Conservation (phyloP, 2,888 invertebrate species). For the Ophraella communa region DNA sequence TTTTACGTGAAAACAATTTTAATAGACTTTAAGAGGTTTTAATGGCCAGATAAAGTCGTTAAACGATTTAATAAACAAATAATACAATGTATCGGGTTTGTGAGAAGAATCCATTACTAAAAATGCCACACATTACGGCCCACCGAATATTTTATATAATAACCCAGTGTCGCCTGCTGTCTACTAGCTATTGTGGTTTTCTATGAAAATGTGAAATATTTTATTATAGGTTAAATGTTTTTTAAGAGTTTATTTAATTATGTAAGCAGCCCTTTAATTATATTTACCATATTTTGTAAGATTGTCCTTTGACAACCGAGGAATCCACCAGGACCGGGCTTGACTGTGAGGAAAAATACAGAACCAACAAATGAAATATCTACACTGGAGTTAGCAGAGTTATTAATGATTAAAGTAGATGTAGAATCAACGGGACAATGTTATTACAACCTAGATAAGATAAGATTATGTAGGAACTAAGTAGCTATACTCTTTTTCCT, state of each 20-base stretch:
- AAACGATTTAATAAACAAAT: constrained; percentile 21
- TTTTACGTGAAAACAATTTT: constrained; percentile 1
- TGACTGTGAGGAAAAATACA: background rate
- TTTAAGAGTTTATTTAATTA: constrained; percentile 13
- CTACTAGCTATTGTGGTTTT: constrained; percentile 16
- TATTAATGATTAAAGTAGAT: too few relatives aligned
- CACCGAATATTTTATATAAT: background rate
- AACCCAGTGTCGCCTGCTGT: constrained; percentile 15
- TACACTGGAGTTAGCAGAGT: too few relatives aligned
- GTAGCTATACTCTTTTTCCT: too few relatives aligned
- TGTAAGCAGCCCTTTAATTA: constrained; percentile 2
- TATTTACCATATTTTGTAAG: background rate
- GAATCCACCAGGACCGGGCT: background rate
- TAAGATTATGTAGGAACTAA: too few relatives aligned
- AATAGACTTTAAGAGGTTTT: background rate
- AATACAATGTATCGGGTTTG: constrained; percentile 11
- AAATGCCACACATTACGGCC: constrained; percentile 27
- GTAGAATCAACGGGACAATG: too few relatives aligned
- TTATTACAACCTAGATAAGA: too few relatives aligned
- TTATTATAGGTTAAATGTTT: constrained; percentile 18
- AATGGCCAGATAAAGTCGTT: constrained; percentile 13
- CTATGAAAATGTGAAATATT: constrained; percentile 35
- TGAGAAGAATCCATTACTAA: constrained; percentile 22
- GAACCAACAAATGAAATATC: background rate
- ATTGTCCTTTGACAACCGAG: background rate